Percentiles rank a stretch among this genome's conserved stretches.
Conservation (phyloP, 2,888 invertebrate genomes). For the Noctua janthe region DNA sequence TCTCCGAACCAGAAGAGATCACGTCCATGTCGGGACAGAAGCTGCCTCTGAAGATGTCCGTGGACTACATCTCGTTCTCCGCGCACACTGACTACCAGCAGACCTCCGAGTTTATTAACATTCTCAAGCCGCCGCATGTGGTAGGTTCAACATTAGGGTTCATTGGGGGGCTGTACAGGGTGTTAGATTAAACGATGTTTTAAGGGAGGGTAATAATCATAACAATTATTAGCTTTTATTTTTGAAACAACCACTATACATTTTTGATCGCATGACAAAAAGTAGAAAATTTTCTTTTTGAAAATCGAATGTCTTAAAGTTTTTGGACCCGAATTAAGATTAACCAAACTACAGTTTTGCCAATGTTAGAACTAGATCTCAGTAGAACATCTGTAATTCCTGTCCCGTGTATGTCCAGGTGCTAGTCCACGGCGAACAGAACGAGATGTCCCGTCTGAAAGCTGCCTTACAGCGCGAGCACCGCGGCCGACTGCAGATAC, state of each 20-base stretch:
- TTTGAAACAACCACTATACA: not conserved
- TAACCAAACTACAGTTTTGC: not conserved
- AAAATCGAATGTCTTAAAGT: not conserved
- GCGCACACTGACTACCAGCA: conserved; percentile 99
- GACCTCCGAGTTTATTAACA: conserved; percentile 98
- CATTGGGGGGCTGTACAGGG: not conserved
- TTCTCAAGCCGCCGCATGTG: conserved; percentile 98
- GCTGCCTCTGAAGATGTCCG: conserved; percentile 98
- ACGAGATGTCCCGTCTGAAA: conserved; percentile 99
- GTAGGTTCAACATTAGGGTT: conserved; percentile 86
- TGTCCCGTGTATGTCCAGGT: conserved; percentile 87
- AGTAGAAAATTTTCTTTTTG: not conserved
- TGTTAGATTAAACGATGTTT: not conserved
- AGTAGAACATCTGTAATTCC: not conserved
- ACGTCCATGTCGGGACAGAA: conserved; percentile 98
- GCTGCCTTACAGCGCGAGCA: conserved; percentile 98
- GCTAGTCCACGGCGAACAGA: conserved; percentile 99
- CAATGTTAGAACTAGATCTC: not conserved
- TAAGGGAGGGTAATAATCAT: not conserved
- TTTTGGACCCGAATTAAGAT: not conserved
- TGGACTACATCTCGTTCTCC: conserved; percentile 99
- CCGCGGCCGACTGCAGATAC: conserved; percentile 96
- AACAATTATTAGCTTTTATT: not conserved
- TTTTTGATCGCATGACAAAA: not conserved
- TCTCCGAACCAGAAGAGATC: conserved; percentile 99